Evolutionary conservation across 2,113 vertebrate species (phyloP).

Genomic region (Eolophus roseicapilla): DNA sequence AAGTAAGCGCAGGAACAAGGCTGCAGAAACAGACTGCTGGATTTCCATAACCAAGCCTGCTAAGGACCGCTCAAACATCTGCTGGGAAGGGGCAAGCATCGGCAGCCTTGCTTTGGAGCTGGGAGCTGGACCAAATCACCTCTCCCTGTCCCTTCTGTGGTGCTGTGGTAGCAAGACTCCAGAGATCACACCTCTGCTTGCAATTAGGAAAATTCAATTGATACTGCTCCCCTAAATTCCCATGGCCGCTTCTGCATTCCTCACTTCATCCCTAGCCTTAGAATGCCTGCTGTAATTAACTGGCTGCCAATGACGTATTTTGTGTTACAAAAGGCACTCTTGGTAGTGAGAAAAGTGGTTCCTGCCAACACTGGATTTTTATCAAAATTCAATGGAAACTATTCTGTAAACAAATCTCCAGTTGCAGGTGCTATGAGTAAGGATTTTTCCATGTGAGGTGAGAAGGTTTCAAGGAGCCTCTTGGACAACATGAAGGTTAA

Average conservation of each 20-base stretch:
- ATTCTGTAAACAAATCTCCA: not conserved
- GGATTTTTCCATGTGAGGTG: not conserved
- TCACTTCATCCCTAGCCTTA: not conserved
- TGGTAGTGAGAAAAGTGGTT: not conserved
- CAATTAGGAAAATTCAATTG: not conserved
- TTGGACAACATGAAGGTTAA: not conserved
- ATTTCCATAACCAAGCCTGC: fast-evolving
- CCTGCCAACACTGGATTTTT: not conserved
- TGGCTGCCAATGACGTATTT: not conserved
- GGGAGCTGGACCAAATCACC: not conserved
- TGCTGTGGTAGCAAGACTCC: not conserved
- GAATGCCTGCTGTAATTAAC: not conserved
- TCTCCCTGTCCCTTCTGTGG: not conserved
- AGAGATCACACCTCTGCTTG: not conserved
- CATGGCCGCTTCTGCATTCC: not conserved
- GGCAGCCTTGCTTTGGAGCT: not conserved
- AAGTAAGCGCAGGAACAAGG: not conserved
- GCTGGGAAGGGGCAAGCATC: not conserved
- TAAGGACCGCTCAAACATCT: not conserved
- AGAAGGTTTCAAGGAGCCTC: not conserved
- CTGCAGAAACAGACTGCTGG: not conserved
- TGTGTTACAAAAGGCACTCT: not conserved
- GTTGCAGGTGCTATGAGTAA: not conserved
- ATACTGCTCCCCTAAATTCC: not conserved
- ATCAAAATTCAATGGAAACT: not conserved